Evolutionary conservation across 2,113 vertebrate genomes (phyloP), one percentile per base, ranked within the genome.

Genomic region (Neodontobutis hainanensis): DNA sequence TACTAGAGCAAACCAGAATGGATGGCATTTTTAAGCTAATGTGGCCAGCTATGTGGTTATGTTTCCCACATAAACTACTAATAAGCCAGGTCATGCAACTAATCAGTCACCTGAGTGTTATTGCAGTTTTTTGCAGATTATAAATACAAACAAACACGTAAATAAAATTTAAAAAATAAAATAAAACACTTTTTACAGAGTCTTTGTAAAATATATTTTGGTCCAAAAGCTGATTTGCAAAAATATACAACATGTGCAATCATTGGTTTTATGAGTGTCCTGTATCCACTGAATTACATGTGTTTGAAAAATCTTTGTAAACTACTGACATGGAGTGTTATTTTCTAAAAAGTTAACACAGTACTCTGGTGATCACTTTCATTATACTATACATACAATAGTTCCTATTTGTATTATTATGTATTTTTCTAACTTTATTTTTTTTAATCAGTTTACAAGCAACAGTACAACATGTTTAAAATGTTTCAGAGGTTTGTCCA

Each of bases 151-250:
- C n/a, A 8, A 5, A 38, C 32, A 8, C n/a, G n/a, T n/a, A n/a
- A n/a, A n/a, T n/a, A n/a, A n/a, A n/a, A n/a, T 14, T 15, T 8
- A 14, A 73, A 66, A 76, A 42, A 58, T 80, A 0, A 46, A 89
- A 40, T 68, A 59, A 65, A 40, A 78, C 74, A 72, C 46, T 4
- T 75, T 44, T 68, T 56, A 80, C 57, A 77, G 85, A 63, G 86
- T 84, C 61, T 78, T 85, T 81, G 78, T 88, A 92, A 92, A 90
- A 91, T 89, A 92, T 87, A 90, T 92, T 90, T 92, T 92, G 87
- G 91, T 92, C 90, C 88, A 90, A 92, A 91, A 88, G 89, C 85
- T 83, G 83, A 91, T 87, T 89, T 88, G 80, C 85, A 90, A 91
- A 90, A 90, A 87, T 89, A 27, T 27, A 88, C 83, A 92, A 81